phyloP scores from a whole-genome alignment of 1,140 invertebrate species.

The Papilio polytes region DNA sequence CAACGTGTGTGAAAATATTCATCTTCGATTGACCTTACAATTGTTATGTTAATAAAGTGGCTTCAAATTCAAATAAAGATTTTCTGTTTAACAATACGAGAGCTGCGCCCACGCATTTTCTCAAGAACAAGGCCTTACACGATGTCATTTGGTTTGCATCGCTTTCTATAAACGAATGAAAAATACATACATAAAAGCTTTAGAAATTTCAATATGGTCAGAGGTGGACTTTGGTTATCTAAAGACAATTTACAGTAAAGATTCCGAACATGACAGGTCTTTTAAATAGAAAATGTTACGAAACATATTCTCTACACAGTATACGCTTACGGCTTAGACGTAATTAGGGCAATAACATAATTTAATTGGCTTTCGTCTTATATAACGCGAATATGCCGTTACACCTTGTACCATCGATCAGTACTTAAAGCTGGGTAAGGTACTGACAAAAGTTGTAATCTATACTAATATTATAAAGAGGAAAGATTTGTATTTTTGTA shows the following conservation, averaged over 20 bases:
- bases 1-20: conserved; percentile 9
- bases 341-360: too few relatives aligned
- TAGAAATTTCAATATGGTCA: background rate
- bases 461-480: too few relatives aligned
- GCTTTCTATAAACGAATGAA: conserved; percentile 27
- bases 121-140: conserved; percentile 16
- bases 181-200: background rate
- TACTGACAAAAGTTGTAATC: too few relatives aligned
- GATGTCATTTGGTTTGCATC: conserved; percentile 7
- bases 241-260: background rate
- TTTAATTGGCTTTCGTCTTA: too few relatives aligned
- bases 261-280: background rate
- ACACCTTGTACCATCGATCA: too few relatives aligned
- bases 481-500: too few relatives aligned
- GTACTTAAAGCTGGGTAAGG: too few relatives aligned
- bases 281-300: too few relatives aligned
- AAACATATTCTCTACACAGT: too few relatives aligned
- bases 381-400: too few relatives aligned
- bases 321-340: too few relatives aligned
- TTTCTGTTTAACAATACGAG: conserved; percentile 17
- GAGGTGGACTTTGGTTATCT: background rate
- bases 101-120: conserved; percentile 1
- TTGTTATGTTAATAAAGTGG: conserved; percentile 24
- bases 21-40: conserved; percentile 21
- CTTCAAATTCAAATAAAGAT: conserved; percentile 11